These are phyloP conservation scores for Yponomeuta malinellus DNA, from an alignment of 2,888 invertebrate species.

Conservation along the genomic window DNA sequence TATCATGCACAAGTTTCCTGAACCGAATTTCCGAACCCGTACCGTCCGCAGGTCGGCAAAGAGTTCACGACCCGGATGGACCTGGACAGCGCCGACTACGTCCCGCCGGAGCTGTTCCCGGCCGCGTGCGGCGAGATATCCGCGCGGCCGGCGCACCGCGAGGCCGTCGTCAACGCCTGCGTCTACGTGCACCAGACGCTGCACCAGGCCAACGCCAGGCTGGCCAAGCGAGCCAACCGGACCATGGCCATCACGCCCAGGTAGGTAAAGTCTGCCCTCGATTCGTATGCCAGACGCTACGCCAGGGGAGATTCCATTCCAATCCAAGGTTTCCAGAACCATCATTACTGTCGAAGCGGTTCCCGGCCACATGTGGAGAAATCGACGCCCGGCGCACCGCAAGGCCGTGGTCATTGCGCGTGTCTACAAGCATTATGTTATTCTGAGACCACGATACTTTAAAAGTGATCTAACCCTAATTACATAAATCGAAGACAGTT, in stretches of 20 bases:
- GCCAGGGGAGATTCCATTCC: no score
- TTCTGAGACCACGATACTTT: no score
- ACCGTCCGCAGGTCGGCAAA: slow-evolving; percentile 82
- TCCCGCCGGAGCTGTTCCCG: slow-evolving; percentile 93
- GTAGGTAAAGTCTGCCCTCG: not conserved
- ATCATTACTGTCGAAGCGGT: no score
- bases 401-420: no score
- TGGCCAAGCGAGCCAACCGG: slow-evolving; percentile 93
- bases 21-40: not conserved
- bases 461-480: no score
- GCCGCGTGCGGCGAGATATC: slow-evolving; percentile 87
- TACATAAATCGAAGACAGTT: not conserved
- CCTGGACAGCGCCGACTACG: slow-evolving; percentile 90
- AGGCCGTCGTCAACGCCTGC: slow-evolving; percentile 98
- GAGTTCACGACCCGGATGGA: slow-evolving; percentile 98
- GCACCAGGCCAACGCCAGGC: slow-evolving; percentile 93
- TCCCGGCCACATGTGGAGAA: no score
- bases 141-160: slow-evolving; percentile 87
- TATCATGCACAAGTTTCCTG: no score
- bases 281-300: no score
- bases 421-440: no score
- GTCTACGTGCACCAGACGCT: slow-evolving; percentile 99
- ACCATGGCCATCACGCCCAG: slow-evolving; percentile 98
- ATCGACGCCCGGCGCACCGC: no score
- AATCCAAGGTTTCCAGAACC: no score